Evolutionary conservation across 2,888 invertebrate genomes (phyloP), one percentile per base, ranked within the genome.

Genomic region (Mamestra brassicae): DNA sequence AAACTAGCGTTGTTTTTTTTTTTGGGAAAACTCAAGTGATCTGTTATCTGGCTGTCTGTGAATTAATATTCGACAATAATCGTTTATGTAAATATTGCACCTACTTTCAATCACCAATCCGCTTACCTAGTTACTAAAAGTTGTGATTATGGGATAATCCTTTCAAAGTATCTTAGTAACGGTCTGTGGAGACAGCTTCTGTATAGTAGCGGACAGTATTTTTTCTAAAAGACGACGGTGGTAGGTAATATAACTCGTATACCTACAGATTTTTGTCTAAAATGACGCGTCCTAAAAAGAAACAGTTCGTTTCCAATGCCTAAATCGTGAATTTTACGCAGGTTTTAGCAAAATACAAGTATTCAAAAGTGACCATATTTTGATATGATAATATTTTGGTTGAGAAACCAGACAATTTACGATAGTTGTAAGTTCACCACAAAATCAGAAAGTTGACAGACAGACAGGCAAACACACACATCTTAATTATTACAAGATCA

Each of bases 401-500:
- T 34, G 15, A 26, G 13, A 13, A 47, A 36, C 2, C 34, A 55
- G 13, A 4, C 3, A 8, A 47, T 50, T n/a, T 34, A 17, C 5
- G 5, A 6, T 15, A 52, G 5, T 42, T 42, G 4, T 38, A 38
- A 42, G 42, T 42, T 42, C 42, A 42, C 42, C 42, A 8, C 42
- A 7, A 42, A 42, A 7, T 42, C 42, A 7, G 7, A 42, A 42
- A 42, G 42, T 42, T 42, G 5, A 7, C 15, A 4, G n/a, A 2
- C 36, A 50, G 15, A 70, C 52, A 60, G 63, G 60, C 68, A 55
- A 5, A 11, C 65, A 63, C 15, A 10, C 26, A 61, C 58, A 52
- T 36, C 11, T 65, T 79, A 61, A 58, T 26, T 79, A 61, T 42
- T 61, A 79, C 0, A 76, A 63, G n/a, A 71, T 67, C 50, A 80